Evolutionary conservation across 2,113 vertebrate genomes (phyloP).

Genomic region (Macquaria ambigua): DNA sequence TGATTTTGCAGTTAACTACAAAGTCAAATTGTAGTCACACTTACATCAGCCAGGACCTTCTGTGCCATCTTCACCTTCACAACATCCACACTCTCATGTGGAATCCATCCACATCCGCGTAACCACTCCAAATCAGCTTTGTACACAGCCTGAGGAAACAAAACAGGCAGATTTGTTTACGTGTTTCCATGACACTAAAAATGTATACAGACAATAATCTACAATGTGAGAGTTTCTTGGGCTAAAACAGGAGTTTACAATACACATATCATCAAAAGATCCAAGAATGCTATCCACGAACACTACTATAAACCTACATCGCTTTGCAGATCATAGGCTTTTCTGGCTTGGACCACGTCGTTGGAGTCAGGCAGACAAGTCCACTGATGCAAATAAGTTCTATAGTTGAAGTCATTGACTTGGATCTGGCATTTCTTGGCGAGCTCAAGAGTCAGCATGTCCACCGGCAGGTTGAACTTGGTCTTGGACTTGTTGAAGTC

Average conservation of each 20-base stretch:
- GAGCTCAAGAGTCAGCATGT: slow-evolving; percentile 89
- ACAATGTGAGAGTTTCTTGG: neutral
- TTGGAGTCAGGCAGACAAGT: slow-evolving; percentile 92
- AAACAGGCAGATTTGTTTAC: neutral
- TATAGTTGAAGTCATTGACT: slow-evolving; percentile 91
- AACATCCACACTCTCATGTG: slow-evolving; percentile 89
- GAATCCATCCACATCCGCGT: slow-evolving; percentile 95
- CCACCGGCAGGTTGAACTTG: slow-evolving; percentile 88
- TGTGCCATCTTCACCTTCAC: slow-evolving; percentile 93
- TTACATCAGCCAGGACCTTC: slow-evolving; percentile 85
- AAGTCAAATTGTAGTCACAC: slow-evolving; percentile 40
- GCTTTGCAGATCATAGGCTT: slow-evolving; percentile 89
- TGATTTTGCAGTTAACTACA: neutral
- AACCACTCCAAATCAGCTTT: slow-evolving; percentile 96
- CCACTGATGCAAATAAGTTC: slow-evolving; percentile 88
- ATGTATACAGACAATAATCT: neutral
- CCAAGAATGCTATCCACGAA: neutral
- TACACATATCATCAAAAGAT: neutral
- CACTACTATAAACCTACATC: slow-evolving; percentile 83
- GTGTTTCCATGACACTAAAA: neutral
- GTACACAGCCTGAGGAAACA: slow-evolving; percentile 89
- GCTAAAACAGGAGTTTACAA: neutral
- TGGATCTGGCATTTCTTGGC: slow-evolving; percentile 92
- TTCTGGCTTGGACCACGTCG: slow-evolving; percentile 90
- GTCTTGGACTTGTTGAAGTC: slow-evolving; percentile 93